Evolutionary conservation across 2,797 vertebrate species (phyloP).

Genomic region (Chaetodon trifasciatus): DNA sequence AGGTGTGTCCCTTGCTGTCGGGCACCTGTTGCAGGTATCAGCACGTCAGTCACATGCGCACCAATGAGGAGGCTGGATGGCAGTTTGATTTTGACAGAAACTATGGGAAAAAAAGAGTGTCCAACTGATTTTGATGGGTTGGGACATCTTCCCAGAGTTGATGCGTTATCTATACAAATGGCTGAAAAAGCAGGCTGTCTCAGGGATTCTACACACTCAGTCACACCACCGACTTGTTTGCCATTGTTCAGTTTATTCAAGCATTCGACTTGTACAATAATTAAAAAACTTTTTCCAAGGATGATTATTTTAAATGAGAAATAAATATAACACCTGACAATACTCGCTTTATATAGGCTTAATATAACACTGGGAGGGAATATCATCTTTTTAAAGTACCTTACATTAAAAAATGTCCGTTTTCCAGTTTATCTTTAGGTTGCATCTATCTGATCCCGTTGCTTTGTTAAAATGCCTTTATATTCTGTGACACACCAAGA

Average conservation of each 20-base stretch:
- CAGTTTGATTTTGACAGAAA: background rate
- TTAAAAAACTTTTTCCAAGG: slow-evolving; percentile 25
- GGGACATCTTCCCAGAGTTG: background rate
- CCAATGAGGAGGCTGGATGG: slow-evolving; percentile 29
- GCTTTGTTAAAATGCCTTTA: background rate
- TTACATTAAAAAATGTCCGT: background rate
- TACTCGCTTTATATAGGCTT: background rate
- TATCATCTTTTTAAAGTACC: slow-evolving; percentile 20
- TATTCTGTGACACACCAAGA: background rate
- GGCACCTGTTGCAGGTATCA: slow-evolving; percentile 60
- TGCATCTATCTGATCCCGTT: background rate
- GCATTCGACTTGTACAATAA: slow-evolving; percentile 37
- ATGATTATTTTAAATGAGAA: slow-evolving; percentile 51
- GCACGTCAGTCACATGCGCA: slow-evolving; percentile 23
- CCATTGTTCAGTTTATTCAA: slow-evolving; percentile 56
- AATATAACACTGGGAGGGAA: slow-evolving; percentile 5
- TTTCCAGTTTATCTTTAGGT: slow-evolving; percentile 41
- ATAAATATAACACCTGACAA: slow-evolving; percentile 65
- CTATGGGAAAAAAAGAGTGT: background rate
- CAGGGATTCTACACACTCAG: background rate
- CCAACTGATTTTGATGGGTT: slow-evolving; percentile 21
- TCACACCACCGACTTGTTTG: background rate
- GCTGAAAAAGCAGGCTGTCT: background rate
- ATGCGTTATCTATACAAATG: background rate
- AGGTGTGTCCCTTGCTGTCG: slow-evolving; percentile 52